Percentiles rank a stretch among this genome's conserved stretches.
phyloP scores from a whole-genome alignment of 2,888 invertebrate species.

The Trichogramma evanescens region DNA sequence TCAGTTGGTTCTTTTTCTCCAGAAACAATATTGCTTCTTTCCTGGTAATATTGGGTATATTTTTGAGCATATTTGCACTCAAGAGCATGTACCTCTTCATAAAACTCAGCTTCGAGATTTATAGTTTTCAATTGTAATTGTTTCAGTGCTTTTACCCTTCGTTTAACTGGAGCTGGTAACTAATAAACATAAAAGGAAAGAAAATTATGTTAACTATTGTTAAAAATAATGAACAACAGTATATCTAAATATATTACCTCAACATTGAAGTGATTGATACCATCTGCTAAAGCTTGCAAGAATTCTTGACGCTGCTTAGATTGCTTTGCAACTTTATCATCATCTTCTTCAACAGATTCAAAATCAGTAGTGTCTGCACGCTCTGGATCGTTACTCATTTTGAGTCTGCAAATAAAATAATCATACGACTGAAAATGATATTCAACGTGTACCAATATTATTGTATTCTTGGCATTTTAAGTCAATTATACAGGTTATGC shows the following conservation, averaged over 20 bases:
- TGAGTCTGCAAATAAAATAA: background rate
- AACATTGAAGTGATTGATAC: constrained; percentile 55
- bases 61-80: constrained; percentile 84
- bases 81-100: constrained; percentile 84
- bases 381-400: constrained; percentile 61
- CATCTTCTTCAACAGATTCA: constrained; percentile 63
- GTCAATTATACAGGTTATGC: too few species aligned
- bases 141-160: constrained; percentile 77
- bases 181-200: constrained; percentile 3
- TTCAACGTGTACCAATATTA: too few species aligned
- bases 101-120: constrained; percentile 86
- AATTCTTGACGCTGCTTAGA: constrained; percentile 33
- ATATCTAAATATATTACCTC: constrained; percentile 39
- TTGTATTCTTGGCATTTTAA: too few species aligned
- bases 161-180: constrained; percentile 65
- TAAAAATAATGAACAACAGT: constrained; percentile 12
- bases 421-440: too few species aligned
- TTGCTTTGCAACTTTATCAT: constrained; percentile 40
- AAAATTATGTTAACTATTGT: constrained; percentile 7
- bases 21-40: constrained; percentile 59
- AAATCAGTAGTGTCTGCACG: constrained; percentile 60
- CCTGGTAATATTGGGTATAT: constrained; percentile 72
- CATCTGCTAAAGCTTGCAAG: constrained; percentile 55
- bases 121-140: constrained; percentile 78
- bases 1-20: constrained; percentile 83